Evolutionary conservation across 2,888 invertebrate species (phyloP).

Genomic region (Polia nebulosa): DNA sequence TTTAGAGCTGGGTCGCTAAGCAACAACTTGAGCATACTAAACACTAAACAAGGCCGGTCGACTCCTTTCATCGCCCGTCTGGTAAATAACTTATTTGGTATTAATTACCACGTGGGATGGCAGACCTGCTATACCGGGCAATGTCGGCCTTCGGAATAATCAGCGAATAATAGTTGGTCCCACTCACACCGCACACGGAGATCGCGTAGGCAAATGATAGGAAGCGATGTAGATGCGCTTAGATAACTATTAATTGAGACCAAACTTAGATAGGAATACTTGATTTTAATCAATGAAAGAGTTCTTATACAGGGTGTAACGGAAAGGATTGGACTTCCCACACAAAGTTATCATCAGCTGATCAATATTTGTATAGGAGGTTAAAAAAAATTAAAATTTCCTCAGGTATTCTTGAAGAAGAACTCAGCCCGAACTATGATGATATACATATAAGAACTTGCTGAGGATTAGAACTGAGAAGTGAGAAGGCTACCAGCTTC

Average conservation of each 20-base stretch:
- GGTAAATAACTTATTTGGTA: conserved; percentile 72
- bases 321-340: no score
- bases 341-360: no score
- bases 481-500: no score
- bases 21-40: conserved; percentile 37
- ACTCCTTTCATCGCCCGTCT: conserved; percentile 58
- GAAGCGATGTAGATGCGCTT: conserved; percentile 41
- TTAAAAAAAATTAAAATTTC: no score
- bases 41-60: conserved; percentile 46
- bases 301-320: no score
- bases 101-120: conserved; percentile 83
- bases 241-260: conserved; percentile 37
- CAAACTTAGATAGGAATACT: conserved; percentile 10
- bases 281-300: conserved; percentile 29
- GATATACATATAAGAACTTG: not conserved
- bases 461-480: not conserved
- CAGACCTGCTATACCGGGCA: conserved; percentile 74
- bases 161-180: conserved; percentile 72
- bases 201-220: conserved; percentile 72
- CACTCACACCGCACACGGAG: conserved; percentile 75
- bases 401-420: no score
- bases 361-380: no score
- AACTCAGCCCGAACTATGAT: not conserved
- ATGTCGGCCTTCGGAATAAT: conserved; percentile 74
- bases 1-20: conserved; percentile 42